These are phyloP conservation scores for Pionites leucogaster DNA, from an alignment of 2,113 vertebrate species.

Conservation along the genomic window DNA sequence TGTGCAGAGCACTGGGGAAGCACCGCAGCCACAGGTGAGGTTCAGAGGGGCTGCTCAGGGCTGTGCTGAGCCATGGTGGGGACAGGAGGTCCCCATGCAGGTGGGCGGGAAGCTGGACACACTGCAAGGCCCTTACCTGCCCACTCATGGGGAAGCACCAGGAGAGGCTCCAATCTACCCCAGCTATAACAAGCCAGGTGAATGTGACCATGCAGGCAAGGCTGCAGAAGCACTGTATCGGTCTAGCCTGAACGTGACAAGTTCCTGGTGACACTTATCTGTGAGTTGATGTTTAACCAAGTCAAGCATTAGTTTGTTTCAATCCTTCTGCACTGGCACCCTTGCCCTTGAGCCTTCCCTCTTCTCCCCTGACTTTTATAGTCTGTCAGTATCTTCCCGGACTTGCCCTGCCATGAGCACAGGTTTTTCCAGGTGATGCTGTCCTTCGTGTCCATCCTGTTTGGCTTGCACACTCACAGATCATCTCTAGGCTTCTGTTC, in stretches of 20 bases:
- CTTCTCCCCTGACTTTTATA: not conserved
- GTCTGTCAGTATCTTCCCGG: not conserved
- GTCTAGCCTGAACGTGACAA: rapidly evolving
- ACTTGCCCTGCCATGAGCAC: not conserved
- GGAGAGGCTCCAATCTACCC: not conserved
- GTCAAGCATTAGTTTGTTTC: not conserved
- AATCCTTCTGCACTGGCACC: not conserved
- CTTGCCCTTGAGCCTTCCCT: not conserved
- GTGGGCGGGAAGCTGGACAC: not conserved
- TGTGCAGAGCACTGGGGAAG: not conserved
- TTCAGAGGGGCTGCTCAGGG: not conserved
- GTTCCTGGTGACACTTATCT: not conserved
- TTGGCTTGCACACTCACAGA: not conserved
- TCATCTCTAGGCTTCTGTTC: not conserved
- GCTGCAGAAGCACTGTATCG: not conserved
- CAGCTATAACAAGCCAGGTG: not conserved
- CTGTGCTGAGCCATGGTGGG: not conserved
- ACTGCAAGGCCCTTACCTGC: not conserved
- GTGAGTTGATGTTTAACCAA: not conserved
- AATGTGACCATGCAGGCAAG: not conserved
- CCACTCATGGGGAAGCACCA: not conserved
- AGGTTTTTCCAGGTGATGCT: not conserved
- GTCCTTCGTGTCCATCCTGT: rapidly evolving
- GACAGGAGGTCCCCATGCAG: not conserved
- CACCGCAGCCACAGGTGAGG: not conserved